Conservation (phyloP, 2,113 vertebrate genomes). For the Megaceryle maxima region DNA sequence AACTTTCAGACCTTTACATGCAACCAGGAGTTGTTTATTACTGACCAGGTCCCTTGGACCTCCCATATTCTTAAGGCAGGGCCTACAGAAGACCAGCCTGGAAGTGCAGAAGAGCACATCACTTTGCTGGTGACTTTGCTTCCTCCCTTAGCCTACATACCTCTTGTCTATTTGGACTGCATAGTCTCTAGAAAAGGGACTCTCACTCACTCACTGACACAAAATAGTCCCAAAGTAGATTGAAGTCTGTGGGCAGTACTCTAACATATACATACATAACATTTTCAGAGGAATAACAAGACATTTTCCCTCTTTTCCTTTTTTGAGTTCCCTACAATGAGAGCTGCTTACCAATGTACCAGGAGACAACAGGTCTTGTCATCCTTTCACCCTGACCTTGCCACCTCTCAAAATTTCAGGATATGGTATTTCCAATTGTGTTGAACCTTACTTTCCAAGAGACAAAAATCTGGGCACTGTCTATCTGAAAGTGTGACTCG, state of each 20-base stretch:
- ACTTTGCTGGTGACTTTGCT: background rate
- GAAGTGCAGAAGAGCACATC: background rate
- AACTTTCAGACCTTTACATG: background rate
- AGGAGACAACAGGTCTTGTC: background rate
- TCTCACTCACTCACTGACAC: background rate
- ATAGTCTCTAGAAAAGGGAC: background rate
- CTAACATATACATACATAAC: background rate
- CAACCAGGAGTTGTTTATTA: background rate
- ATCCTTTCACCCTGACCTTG: background rate
- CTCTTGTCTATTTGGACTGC: background rate
- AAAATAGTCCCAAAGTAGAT: background rate
- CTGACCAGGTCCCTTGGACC: background rate
- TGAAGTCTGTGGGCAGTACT: background rate
- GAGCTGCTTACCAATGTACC: background rate
- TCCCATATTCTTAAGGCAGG: background rate
- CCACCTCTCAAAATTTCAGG: background rate
- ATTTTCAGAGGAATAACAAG: background rate
- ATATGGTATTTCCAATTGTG: background rate
- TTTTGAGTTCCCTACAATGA: background rate
- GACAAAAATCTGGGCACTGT: background rate
- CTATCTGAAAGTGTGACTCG: background rate
- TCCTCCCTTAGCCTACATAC: background rate
- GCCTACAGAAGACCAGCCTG: background rate
- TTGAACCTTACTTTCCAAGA: background rate
- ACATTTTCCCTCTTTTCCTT: background rate